Evolutionary conservation across 2,888 invertebrate species (phyloP).

Genomic region (Catocala sponsa): DNA sequence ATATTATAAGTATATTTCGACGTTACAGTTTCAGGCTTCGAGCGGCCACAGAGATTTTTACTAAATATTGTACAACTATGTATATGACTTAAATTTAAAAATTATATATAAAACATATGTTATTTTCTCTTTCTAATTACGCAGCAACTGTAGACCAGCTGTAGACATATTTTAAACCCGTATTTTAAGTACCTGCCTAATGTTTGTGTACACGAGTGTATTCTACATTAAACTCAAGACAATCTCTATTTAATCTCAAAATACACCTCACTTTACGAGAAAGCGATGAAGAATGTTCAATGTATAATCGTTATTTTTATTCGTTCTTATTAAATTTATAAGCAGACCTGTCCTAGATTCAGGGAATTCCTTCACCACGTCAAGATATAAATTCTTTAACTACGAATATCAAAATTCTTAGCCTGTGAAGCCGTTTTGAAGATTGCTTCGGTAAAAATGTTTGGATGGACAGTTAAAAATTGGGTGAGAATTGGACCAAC

Average conservation of each 20-base stretch:
- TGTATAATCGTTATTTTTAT: slow-evolving; percentile 34
- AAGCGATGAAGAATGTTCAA: slow-evolving; percentile 22
- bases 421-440: slow-evolving; percentile 3
- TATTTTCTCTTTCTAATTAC: too few relatives aligned
- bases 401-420: slow-evolving; percentile 28
- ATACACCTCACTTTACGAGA: slow-evolving; percentile 12
- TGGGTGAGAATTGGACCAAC: slow-evolving; percentile 24
- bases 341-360: slow-evolving; percentile 45
- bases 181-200: too few relatives aligned
- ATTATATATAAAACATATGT: too few relatives aligned
- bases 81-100: too few relatives aligned
- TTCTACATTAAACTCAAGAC: not conserved
- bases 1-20: too few relatives aligned
- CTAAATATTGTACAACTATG: too few relatives aligned
- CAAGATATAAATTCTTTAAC: slow-evolving; percentile 38
- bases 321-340: slow-evolving; percentile 47
- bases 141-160: too few relatives aligned
- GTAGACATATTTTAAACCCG: too few relatives aligned
- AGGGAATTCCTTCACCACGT: slow-evolving; percentile 30
- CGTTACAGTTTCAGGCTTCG: too few relatives aligned
- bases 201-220: too few relatives aligned
- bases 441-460: slow-evolving; percentile 16
- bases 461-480: slow-evolving; percentile 26
- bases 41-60: too few relatives aligned
- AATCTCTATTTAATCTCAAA: slow-evolving; percentile 5